Evolutionary conservation across 1,140 invertebrate genomes (phyloP), one percentile per base, ranked within the genome.

Genomic region (Leguminivora glycinivorella): DNA sequence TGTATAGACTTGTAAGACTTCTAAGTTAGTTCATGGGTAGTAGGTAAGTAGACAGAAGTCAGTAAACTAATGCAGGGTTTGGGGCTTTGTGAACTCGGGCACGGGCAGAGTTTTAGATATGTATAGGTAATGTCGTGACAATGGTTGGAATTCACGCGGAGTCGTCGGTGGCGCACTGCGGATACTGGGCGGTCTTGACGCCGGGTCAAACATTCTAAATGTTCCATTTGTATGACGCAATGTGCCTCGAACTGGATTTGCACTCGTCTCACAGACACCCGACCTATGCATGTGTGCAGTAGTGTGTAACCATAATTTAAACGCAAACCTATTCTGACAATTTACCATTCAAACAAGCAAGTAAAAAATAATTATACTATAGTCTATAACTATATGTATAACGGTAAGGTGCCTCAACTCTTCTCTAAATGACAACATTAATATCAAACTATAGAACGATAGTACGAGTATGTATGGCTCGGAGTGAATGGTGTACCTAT

Each of bases 131-230:
- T 76, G 77, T 88, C 87, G 85, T 89, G 87, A 89, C 85, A 89
- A 89, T 85, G 79, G 82, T 82, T 78, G 84, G 85, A 88, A 89
- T 89, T 87, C 83, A 79, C 82, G 75, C 74, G 78, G 79, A 83
- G 81, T 81, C 82, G 81, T 84, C 80, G 81, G 72, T 75, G 75
- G 78, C 72, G 75, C 73, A 75, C 70, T 68, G 73, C 75, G 73
- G 76, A 56, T 60, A 58, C 72, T 70, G 69, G 72, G 71, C 74
- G 74, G 70, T 76, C 75, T 75, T 76, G 76, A 75, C 77, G 72
- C 72, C 79, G 83, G 87, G 85, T 89, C 85, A 89, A 88, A 87
- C 87, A 89, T 89, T 89, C 85, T 88, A 89, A 88, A 81, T 81
- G 79, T 81, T 79, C 73, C 75, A 81, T 79, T 78, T 86, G 83